Percentiles rank a stretch among this genome's conserved stretches.
These are phyloP conservation scores for Campoplex capitator DNA, from an alignment of 2,888 invertebrate genomes.

Conservation along the genomic window DNA sequence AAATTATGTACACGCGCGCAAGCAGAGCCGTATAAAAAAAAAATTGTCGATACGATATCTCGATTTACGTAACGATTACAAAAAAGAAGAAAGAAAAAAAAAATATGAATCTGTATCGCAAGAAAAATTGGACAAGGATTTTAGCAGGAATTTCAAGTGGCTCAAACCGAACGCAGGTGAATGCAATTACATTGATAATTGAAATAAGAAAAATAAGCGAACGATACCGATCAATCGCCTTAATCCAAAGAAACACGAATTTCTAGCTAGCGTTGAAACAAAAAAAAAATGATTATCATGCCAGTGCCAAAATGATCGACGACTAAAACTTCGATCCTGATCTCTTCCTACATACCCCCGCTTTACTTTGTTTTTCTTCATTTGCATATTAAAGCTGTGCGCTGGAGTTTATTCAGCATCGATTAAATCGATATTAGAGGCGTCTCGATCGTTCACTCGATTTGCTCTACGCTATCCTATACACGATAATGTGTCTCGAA, in stretches of 20 bases:
- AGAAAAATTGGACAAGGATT: neutral
- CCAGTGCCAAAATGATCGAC: constrained; percentile 24
- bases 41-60: neutral
- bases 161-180: neutral
- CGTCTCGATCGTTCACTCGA: constrained; percentile 20
- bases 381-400: constrained; percentile 12
- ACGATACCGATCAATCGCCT: neutral
- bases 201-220: no score
- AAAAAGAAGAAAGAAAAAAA: no score
- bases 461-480: neutral
- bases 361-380: constrained; percentile 6
- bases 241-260: neutral
- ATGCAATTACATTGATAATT: neutral
- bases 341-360: constrained; percentile 17
- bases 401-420: constrained; percentile 16
- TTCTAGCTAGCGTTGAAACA: neutral
- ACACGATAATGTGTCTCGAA: constrained; percentile 34
- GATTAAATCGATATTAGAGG: constrained; percentile 35
- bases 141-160: neutral
- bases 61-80: neutral
- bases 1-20: neutral
- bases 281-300: constrained; percentile 14
- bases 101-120: neutral
- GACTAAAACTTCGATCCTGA: neutral
- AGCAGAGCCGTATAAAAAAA: no score